A percentile compares a stretch with the other conserved stretches of the same genome.
phyloP scores from a whole-genome alignment of 2,797 vertebrate genomes.

The Peromyscus nudipes region DNA sequence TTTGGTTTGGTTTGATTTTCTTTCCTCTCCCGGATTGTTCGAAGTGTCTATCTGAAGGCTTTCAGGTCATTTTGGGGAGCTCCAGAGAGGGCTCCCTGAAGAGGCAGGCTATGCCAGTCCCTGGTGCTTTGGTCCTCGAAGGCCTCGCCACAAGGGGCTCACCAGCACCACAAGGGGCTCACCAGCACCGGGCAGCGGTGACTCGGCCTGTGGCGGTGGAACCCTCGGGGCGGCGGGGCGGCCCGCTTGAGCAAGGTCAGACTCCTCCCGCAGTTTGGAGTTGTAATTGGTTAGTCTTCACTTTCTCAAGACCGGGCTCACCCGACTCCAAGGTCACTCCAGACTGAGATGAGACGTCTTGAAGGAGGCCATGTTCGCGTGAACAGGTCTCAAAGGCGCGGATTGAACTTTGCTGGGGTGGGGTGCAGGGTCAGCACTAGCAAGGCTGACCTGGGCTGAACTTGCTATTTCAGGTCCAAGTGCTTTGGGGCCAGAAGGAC shows the following conservation, averaged over 20 bases:
- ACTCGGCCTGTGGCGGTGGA: background rate
- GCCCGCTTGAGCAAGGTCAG: background rate
- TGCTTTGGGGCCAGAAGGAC: constrained; percentile 19
- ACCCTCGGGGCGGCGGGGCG: background rate
- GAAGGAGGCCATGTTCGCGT: background rate
- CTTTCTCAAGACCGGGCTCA: background rate
- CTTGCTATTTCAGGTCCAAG: constrained; percentile 64
- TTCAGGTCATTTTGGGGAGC: background rate
- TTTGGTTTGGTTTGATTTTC: background rate
- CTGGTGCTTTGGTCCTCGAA: background rate
- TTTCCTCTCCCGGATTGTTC: constrained; percentile 71
- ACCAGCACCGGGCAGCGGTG: background rate
- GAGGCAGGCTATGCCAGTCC: background rate
- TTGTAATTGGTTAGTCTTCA: background rate
- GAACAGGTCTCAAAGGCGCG: background rate
- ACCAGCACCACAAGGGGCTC: background rate
- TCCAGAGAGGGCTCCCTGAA: background rate
- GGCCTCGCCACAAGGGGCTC: too few species aligned
- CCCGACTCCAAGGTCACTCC: background rate
- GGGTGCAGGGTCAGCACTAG: background rate
- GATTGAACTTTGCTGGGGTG: background rate
- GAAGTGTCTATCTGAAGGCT: constrained; percentile 40
- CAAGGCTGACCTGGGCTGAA: constrained; percentile 45
- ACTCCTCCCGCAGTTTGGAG: background rate
- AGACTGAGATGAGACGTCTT: background rate